Conservation (phyloP, 2,888 invertebrate genomes). For the Hyposoter didymator region DNA sequence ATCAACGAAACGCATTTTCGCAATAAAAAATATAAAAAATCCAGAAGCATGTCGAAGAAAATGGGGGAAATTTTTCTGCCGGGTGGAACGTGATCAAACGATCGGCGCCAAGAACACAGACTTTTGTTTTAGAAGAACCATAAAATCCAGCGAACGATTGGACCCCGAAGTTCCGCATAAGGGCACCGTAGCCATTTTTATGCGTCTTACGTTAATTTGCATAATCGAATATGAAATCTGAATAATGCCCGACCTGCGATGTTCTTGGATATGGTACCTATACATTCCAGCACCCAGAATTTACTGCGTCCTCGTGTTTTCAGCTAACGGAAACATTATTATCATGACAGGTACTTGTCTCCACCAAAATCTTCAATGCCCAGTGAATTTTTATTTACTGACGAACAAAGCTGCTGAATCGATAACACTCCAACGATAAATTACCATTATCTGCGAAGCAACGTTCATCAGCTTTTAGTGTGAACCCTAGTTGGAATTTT, state of each 20-base stretch:
- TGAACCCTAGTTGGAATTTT: no score
- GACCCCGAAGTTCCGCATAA: slow-evolving; percentile 73
- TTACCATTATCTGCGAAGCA: no score
- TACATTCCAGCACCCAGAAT: slow-evolving; percentile 54
- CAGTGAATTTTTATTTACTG: neutral
- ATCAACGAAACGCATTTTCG: neutral
- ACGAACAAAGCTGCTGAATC: neutral
- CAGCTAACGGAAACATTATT: neutral
- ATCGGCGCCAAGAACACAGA: slow-evolving; percentile 55
- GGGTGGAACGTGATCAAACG: slow-evolving; percentile 10
- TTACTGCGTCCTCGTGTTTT: neutral
- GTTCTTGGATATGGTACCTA: slow-evolving; percentile 42
- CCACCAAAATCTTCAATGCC: neutral
- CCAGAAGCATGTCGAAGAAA: neutral
- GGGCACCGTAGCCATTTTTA: slow-evolving; percentile 80
- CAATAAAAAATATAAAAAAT: neutral
- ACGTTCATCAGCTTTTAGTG: no score
- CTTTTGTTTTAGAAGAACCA: slow-evolving; percentile 78
- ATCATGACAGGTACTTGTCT: no score
- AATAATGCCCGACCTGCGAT: slow-evolving; percentile 76
- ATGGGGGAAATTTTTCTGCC: neutral
- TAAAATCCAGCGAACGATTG: slow-evolving; percentile 77
- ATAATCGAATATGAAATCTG: slow-evolving; percentile 83
- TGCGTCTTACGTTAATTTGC: slow-evolving; percentile 83
- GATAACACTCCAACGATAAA: no score